A percentile compares a stretch with the other conserved stretches of the same genome.
phyloP scores from a whole-genome alignment of 2,797 vertebrate species.

The Xenentodon cancila region DNA sequence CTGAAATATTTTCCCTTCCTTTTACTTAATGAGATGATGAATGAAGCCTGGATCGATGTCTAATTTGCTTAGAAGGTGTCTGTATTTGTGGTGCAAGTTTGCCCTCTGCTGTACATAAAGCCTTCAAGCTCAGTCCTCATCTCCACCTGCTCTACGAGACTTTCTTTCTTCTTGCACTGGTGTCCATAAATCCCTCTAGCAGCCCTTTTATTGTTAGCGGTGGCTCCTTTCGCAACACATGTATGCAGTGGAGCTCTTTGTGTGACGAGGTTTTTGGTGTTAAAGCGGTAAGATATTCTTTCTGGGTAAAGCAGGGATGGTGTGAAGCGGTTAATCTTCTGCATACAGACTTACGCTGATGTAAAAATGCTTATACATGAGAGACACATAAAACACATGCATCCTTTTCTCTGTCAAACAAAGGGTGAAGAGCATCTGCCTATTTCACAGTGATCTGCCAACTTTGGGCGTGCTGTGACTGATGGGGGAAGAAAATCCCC shows the following conservation, averaged over 20 bases:
- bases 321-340: constrained; percentile 1
- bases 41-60: constrained; percentile 3
- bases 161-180: constrained; percentile 1
- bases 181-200: constrained; percentile 7
- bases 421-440: constrained; percentile 22
- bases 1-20: no score
- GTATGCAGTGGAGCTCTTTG: constrained; percentile 15
- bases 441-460: constrained; percentile 67
- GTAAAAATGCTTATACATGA: constrained; percentile 11
- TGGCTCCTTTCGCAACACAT: constrained; percentile 31
- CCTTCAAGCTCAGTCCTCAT: constrained; percentile 2
- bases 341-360: not conserved
- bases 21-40: no score
- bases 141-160: no score
- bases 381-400: constrained; percentile 25
- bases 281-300: constrained; percentile 7
- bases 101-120: constrained; percentile 54
- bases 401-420: constrained; percentile 18
- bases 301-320: constrained; percentile 7
- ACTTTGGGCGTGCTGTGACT: constrained; percentile 27
- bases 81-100: constrained; percentile 29
- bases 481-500: constrained; percentile 26
- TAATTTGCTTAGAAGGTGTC: not conserved
- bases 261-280: constrained; percentile 19
- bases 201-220: constrained; percentile 39